phyloP scores from a whole-genome alignment of 2,888 invertebrate species.

The Pandemis heparana region DNA sequence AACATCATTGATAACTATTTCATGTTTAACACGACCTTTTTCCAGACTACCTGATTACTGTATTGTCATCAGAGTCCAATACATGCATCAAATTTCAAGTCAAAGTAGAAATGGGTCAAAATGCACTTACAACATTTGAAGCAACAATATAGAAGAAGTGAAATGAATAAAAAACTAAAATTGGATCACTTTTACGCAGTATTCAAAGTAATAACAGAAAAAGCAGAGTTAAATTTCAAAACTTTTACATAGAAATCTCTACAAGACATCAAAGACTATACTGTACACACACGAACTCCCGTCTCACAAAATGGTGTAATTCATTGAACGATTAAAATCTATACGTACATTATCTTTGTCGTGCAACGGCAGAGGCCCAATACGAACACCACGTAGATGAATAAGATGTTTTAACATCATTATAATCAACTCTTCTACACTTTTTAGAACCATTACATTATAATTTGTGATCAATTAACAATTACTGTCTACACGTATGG shows the following conservation, averaged over 20 bases:
- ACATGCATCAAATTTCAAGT: too few species aligned
- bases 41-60: too few species aligned
- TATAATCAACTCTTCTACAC: constrained; percentile 55
- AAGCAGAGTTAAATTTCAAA: background rate
- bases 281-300: background rate
- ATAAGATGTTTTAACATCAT: constrained; percentile 69
- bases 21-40: too few species aligned
- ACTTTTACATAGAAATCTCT: too few species aligned
- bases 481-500: constrained; percentile 28
- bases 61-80: too few species aligned
- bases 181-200: too few species aligned
- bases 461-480: constrained; percentile 24
- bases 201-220: background rate
- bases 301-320: background rate
- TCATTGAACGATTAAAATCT: background rate
- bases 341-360: constrained; percentile 49
- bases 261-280: background rate
- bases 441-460: constrained; percentile 64
- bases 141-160: too few species aligned
- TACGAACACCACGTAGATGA: constrained; percentile 50
- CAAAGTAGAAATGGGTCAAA: too few species aligned
- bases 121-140: too few species aligned
- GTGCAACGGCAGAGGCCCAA: constrained; percentile 45
- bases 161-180: too few species aligned
- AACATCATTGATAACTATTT: too few species aligned